These are phyloP conservation scores for Cheirogaleus medius DNA, from an alignment of 2,113 vertebrate genomes.

Conservation along the genomic window DNA sequence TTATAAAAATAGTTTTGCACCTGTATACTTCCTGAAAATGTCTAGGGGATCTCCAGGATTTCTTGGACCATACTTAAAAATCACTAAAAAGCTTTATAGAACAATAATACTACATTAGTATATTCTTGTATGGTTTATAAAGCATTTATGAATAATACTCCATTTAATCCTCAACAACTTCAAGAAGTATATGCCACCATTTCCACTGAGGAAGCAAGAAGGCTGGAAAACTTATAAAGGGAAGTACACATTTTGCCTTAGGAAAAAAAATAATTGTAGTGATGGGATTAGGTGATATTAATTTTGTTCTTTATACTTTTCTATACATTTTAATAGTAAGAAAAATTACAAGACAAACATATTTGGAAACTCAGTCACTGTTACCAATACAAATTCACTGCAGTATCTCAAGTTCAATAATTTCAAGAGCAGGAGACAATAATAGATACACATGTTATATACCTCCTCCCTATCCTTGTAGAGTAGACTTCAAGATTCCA, in stretches of 20 bases:
- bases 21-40: background rate
- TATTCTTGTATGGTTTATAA: background rate
- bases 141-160: background rate
- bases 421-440: background rate
- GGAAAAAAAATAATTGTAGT: background rate
- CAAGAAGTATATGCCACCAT: background rate
- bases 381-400: background rate
- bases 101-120: background rate
- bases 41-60: background rate
- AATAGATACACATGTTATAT: background rate
- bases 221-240: background rate
- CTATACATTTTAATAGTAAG: background rate
- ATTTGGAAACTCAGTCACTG: background rate
- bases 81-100: background rate
- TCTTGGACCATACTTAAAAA: conserved; percentile 8
- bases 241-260: background rate
- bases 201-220: background rate
- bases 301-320: conserved; percentile 19
- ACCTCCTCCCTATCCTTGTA: background rate
- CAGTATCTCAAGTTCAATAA: background rate
- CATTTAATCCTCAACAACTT: conserved; percentile 9
- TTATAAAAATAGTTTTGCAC: background rate
- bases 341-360: background rate
- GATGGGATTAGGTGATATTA: background rate
- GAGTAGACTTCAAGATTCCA: conserved; percentile 34